Evolutionary conservation across 2,797 vertebrate genomes (phyloP), one percentile per base, ranked within the genome.

Genomic region (Vultur gryphus): DNA sequence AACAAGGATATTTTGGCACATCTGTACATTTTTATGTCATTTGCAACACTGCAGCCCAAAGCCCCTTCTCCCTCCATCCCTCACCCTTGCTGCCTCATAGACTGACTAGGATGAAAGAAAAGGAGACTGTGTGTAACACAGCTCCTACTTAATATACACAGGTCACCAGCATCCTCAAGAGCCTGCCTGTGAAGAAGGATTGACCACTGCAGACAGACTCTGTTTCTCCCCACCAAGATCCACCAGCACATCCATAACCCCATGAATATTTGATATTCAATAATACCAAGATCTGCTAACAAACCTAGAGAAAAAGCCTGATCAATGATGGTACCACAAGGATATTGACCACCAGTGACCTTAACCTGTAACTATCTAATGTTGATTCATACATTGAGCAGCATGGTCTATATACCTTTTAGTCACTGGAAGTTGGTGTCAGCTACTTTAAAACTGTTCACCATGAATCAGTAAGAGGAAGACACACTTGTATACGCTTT

Each of bases 361-460:
- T 62, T 51, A 51, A 43, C 39, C 26, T 71, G 24, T 65, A 77
- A 84, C 66, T 61, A 24, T 14, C 48, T 69, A 29, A 25, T 46
- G 58, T n/a, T 55, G 28, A 41, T 26, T 62, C 19, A 14, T 13
- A 43, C n/a, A 28, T 6, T n/a, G 26, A 71, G 25, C 41, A 58
- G 35, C 12, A 9, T 0, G 10, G 51, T 14, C 49, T 61, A 8
- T 58, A 71, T 41, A 48, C 54, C 25, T 51, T 66, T 84, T 44
- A 44, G 55, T 31, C 67, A 29, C 44, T 62, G 31, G 15, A 62
- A 39, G 15, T 26, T 69, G 46, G 46, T 26, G 26, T 89, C 77
- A 87, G 41, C 84, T 95, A 57, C 93, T 96, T 93, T 95, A 93
- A 95, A 98, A 95, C 58, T 83, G 49, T 57, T 95, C 91, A 79